These are phyloP conservation scores for Leptobrachium leishanense DNA, from an alignment of 2,113 vertebrate species.

Conservation along the genomic window DNA sequence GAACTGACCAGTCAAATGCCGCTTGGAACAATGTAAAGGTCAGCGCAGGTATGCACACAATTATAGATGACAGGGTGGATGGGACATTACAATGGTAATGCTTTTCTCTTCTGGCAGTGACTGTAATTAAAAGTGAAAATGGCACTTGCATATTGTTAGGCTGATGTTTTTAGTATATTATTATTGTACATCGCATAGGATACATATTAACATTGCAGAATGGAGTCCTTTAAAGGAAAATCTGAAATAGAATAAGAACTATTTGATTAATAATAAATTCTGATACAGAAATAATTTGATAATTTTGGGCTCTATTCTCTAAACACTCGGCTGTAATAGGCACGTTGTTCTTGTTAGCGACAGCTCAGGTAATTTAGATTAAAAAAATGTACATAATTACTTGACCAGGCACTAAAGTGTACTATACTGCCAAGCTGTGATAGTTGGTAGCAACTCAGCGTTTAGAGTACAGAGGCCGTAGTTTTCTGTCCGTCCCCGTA, in stretches of 20 bases:
- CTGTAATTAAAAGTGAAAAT: constrained; percentile 49
- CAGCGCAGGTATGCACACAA: constrained; percentile 45
- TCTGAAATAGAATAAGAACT: constrained; percentile 2
- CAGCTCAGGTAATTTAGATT: no score
- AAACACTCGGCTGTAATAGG: no score
- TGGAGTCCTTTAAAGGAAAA: constrained; percentile 15
- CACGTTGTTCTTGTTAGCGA: no score
- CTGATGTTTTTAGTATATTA: constrained; percentile 28
- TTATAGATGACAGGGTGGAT: constrained; percentile 47
- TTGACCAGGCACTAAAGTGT: no score
- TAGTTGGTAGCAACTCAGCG: no score
- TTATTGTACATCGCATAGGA: constrained; percentile 15
- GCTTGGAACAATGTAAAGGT: constrained; percentile 43
- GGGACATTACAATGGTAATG: constrained; percentile 41
- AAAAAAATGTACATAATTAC: no score
- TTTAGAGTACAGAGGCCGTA: no score
- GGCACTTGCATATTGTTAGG: constrained; percentile 29
- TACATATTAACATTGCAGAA: constrained; percentile 3
- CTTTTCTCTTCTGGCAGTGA: constrained; percentile 40
- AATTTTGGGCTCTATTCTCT: no score
- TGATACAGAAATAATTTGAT: no score
- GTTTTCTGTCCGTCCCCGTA: no score
- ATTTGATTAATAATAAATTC: background rate
- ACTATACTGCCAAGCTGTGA: no score
- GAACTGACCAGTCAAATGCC: constrained; percentile 42